phyloP scores from a whole-genome alignment of 37 sponge, comb jelly and placozoan genomes.

The Ianthella basta region DNA sequence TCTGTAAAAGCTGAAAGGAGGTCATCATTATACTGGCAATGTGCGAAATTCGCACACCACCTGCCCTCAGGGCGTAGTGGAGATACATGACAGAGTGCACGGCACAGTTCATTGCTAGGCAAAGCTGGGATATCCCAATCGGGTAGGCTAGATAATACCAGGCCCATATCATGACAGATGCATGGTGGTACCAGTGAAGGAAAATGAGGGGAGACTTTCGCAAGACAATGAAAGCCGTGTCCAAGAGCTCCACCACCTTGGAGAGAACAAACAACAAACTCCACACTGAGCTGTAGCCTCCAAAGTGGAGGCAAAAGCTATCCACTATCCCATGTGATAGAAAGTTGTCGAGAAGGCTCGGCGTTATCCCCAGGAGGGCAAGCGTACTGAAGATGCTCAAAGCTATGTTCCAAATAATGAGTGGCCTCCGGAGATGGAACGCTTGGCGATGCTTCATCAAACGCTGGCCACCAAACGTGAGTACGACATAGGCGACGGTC shows the following conservation, averaged over 20 bases:
- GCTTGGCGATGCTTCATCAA: slow-evolving; percentile 67
- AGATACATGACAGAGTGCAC: slow-evolving; percentile 63
- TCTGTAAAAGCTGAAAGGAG: slow-evolving; percentile 40
- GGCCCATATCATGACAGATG: slow-evolving; percentile 33
- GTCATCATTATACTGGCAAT: slow-evolving; percentile 33
- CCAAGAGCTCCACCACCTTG: slow-evolving; percentile 53
- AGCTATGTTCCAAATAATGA: slow-evolving; percentile 74
- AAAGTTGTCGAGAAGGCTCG: neutral
- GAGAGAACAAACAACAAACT: slow-evolving; percentile 35
- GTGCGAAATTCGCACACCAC: neutral
- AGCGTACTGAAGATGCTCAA: slow-evolving; percentile 76
- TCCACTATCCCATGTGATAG: neutral
- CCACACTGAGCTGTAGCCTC: slow-evolving; percentile 38
- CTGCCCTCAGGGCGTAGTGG: slow-evolving; percentile 50
- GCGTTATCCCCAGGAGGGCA: slow-evolving; percentile 17
- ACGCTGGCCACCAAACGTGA: slow-evolving; percentile 49
- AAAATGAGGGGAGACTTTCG: slow-evolving; percentile 53
- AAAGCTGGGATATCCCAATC: slow-evolving; percentile 38
- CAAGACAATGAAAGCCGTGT: slow-evolving; percentile 56
- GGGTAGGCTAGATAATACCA: neutral
- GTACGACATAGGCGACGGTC: slow-evolving; percentile 51
- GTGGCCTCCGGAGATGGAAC: slow-evolving; percentile 46
- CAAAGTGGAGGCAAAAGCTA: neutral
- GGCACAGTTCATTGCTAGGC: slow-evolving; percentile 41
- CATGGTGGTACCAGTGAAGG: slow-evolving; percentile 72